A percentile compares a stretch with the other conserved stretches of the same genome.
These are phyloP conservation scores for Pandemis cinnamomeana DNA, from an alignment of 2,888 invertebrate species.

Conservation along the genomic window DNA sequence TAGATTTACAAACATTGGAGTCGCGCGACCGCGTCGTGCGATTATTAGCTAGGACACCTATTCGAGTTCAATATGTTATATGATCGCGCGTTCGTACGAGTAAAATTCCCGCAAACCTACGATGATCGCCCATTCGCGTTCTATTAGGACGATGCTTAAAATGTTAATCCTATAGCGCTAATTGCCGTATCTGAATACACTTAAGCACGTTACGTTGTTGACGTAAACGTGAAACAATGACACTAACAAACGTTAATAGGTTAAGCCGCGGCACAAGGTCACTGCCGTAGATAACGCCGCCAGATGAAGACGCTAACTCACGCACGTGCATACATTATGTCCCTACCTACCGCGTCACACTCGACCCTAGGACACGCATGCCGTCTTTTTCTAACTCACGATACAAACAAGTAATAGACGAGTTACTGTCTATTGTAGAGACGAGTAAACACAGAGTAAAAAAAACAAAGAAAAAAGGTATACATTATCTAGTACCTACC, in stretches of 20 bases:
- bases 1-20: too few relatives aligned
- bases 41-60: too few relatives aligned
- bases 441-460: not conserved
- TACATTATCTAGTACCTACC: too few relatives aligned
- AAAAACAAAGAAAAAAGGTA: not conserved
- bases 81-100: too few relatives aligned
- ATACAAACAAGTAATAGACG: not conserved
- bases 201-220: conserved; percentile 12
- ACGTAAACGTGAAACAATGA: conserved; percentile 35
- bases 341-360: too few relatives aligned
- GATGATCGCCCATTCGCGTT: too few relatives aligned
- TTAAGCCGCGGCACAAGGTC: conserved; percentile 34
- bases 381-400: not conserved
- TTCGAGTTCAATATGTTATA: too few relatives aligned
- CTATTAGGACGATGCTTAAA: not conserved
- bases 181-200: conserved; percentile 23
- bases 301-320: conserved; percentile 1
- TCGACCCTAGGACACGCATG: not conserved
- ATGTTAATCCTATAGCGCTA: conserved; percentile 7
- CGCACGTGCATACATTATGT: conserved; percentile 16
- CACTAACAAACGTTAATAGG: conserved; percentile 25
- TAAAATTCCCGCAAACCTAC: too few relatives aligned
- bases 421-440: not conserved
- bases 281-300: conserved; percentile 31
- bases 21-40: too few relatives aligned